Conservation (phyloP, 2,113 vertebrate species). For the Gobiocypris rarus region DNA sequence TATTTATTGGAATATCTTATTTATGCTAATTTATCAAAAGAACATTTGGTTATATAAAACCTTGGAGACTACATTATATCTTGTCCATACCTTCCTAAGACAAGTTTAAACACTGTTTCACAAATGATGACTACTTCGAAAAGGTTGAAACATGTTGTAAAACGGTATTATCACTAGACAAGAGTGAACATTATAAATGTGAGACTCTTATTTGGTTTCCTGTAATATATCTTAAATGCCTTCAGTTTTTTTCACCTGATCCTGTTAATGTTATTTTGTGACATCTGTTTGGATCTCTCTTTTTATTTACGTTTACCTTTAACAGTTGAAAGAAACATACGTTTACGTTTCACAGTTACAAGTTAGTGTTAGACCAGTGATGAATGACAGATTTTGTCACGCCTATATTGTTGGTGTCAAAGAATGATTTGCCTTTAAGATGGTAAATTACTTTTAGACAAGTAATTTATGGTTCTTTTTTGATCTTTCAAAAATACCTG, state of each 20-base stretch:
- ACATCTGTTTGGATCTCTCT: background rate
- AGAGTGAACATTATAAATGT: background rate
- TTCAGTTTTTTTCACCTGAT: background rate
- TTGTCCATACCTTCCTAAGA: conserved; percentile 26
- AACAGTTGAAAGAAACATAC: no score
- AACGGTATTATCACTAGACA: conserved; percentile 13
- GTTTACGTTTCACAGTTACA: background rate
- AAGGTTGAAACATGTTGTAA: conserved; percentile 6
- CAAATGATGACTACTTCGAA: background rate
- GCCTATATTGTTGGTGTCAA: conserved; percentile 10
- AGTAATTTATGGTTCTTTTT: background rate
- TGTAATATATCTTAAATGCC: conserved; percentile 16
- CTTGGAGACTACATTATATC: conserved; percentile 29
- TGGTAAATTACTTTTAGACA: no score
- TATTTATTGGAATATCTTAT: conserved; percentile 41
- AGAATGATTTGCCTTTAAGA: background rate
- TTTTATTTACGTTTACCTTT: conserved; percentile 11
- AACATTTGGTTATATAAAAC: conserved; percentile 34
- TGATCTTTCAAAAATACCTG: background rate
- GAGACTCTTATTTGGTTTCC: background rate
- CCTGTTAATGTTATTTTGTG: conserved; percentile 7
- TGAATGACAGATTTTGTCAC: conserved; percentile 3
- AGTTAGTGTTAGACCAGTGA: background rate
- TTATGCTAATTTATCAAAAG: conserved; percentile 35
- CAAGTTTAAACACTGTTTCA: conserved; percentile 16